These are phyloP conservation scores for Calliopsis andreniformis DNA, from an alignment of 1,140 invertebrate genomes.

Conservation along the genomic window DNA sequence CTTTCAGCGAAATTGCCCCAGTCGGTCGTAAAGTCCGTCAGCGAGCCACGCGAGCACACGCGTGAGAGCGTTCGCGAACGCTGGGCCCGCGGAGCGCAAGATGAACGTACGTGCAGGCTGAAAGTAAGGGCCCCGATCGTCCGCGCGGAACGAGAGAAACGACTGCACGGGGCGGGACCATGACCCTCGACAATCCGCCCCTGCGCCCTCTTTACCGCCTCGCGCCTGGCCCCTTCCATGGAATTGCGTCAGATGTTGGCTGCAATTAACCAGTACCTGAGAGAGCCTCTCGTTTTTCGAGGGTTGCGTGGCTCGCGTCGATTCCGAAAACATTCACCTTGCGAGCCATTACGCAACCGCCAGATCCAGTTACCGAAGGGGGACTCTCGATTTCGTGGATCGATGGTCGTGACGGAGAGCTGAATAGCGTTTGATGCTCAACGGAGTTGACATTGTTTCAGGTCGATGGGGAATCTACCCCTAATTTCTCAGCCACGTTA, in stretches of 20 bases:
- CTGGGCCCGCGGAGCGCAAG: too few species aligned
- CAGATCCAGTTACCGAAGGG: conserved; percentile 13
- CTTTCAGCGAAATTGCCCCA: conserved; percentile 71
- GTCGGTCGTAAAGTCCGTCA: conserved; percentile 64
- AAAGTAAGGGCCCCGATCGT: conserved; percentile 33
- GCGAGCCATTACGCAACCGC: neutral
- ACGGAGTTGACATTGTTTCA: too few species aligned
- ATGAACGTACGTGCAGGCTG: too few species aligned
- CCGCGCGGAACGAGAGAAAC: conserved; percentile 41
- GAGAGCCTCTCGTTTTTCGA: conserved; percentile 8
- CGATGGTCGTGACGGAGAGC: neutral
- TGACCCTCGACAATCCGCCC: conserved; percentile 74
- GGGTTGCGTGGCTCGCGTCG: neutral
- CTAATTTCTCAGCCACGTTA: too few species aligned
- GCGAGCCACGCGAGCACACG: neutral
- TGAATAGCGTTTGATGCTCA: neutral
- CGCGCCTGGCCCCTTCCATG: conserved; percentile 36
- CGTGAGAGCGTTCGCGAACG: conserved; percentile 1
- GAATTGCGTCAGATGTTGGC: conserved; percentile 66
- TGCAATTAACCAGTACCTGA: conserved; percentile 61
- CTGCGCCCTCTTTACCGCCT: conserved; percentile 47
- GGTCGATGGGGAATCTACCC: too few species aligned
- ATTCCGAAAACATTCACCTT: neutral
- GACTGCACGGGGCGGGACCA: conserved; percentile 66
- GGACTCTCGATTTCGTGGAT: neutral